Base-by-base conservation (phyloP, 2,888 invertebrate species). In the Ophioninae sp. region DNA sequence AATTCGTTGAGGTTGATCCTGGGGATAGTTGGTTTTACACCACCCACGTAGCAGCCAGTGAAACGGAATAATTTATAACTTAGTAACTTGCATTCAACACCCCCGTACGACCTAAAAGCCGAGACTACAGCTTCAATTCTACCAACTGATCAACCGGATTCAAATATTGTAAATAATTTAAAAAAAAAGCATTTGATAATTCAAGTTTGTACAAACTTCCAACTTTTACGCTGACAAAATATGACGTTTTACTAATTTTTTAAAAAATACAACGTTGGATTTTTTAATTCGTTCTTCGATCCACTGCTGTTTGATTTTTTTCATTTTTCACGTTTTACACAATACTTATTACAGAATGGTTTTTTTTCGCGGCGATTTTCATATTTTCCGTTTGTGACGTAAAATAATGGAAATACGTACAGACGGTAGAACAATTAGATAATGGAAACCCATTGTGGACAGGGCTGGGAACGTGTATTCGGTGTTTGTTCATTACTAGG, bases 11-110 rank as follows among this genome's bases (percentile, higher is more conserved):
- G 41, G 41, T 63, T 17, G 41, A 63, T 63, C 17, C n/a, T 61
- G n/a, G 37, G 44, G 22, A 20, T 63, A 22, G 30, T 63, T 63
- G 8, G 13, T 41, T 73, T 61, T 23, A 10, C 44, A 13, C 61
- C 23, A 63, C 61, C 61, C 73, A 63, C 73, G 44, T n/a, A n/a
- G n/a, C 65, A 41, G 58, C n/a, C 2, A 37, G 20, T 72, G 37
- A 22, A 72, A 10, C 39, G 7, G 6, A 59, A 59, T 61, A 59
- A 37, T 22, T 13, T 30, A 20, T 8, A 20, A 51, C 17, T 51
- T 0, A 13, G 17, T 51, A 10, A 51, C 17, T 51, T 39, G 9
- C 37, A 71, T 41, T 51, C 51, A 0, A 13, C 59, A 59, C 39
- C 58, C 59, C 20, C 71, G 30, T 30, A 17, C 2, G 71, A 71